Base-by-base conservation (phyloP, 1,140 invertebrate genomes). In the Sitophilus oryzae region DNA sequence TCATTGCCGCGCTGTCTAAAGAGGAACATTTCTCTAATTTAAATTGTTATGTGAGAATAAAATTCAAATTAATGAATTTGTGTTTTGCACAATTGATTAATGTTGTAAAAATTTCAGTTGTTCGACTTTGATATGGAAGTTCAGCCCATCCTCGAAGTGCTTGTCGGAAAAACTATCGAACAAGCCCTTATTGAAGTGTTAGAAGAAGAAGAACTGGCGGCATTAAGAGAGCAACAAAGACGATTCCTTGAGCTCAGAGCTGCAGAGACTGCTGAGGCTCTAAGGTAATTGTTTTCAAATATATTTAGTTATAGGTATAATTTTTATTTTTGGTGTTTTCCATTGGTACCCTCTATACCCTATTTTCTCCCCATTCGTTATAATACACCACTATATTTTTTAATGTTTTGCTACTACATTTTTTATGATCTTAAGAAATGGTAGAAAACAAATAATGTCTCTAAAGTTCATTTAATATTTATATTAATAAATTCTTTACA, bases 41-140 rank as follows among this genome's bases (percentile, higher is more conserved):
- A n/a, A n/a, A n/a, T n/a, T n/a, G n/a, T n/a, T n/a, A n/a, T n/a
- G n/a, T n/a, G n/a, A n/a, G n/a, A n/a, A n/a, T n/a, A n/a, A n/a
- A n/a, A n/a, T n/a, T 41, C n/a, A 8, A 8, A 8, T 41, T 41
- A 41, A 41, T 18, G 6, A n/a, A 25, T 20, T 10, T 16, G 15
- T 25, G 5, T 52, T 43, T n/a, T 20, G 15, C 19, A 35, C 10
- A 14, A 44, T n/a, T 38, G 8, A 19, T 35, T 36, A 34, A 45
- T 59, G 59, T 22, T 25, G 9, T 16, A 6, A 20, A 44, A 9
- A 9, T 56, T 57, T 36, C 66, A 85, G 81, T 73, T 91, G n/a
- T 91, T 88, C 72, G 85, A 94, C 73, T 96, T 91, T 73, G 91
- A 95, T 72, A 73, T 82, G 61, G 91, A 94, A 71, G 89, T 93